These are phyloP conservation scores for Arctopsyche grandis DNA, from an alignment of 1,140 invertebrate genomes.

Conservation along the genomic window DNA sequence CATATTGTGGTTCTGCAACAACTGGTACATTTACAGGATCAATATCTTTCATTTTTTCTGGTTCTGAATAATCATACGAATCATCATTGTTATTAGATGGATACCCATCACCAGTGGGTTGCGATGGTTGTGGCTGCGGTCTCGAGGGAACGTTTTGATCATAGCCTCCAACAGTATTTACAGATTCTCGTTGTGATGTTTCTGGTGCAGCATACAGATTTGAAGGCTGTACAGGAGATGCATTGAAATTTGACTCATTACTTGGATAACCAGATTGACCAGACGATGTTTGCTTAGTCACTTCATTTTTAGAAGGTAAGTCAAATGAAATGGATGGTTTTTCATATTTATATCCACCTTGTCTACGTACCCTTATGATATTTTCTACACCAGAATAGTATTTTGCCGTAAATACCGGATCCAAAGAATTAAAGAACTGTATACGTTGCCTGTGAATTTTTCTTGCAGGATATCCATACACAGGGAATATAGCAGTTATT, in stretches of 20 bases:
- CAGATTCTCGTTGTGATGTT: neutral
- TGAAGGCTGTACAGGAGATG: neutral
- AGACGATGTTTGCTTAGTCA: conserved; percentile 25
- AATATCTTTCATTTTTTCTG: neutral
- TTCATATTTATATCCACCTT: conserved; percentile 50
- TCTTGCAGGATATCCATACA: neutral
- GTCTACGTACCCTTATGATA: conserved; percentile 34
- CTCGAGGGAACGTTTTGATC: neutral
- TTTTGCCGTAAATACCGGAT: no score
- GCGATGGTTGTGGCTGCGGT: neutral
- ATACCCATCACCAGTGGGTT: neutral
- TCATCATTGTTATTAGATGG: neutral
- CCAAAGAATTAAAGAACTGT: no score
- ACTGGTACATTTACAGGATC: neutral
- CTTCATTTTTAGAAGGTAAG: conserved; percentile 30
- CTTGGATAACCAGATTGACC: conserved; percentile 36
- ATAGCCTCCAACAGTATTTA: neutral
- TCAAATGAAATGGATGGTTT: conserved; percentile 46
- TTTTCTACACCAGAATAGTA: neutral
- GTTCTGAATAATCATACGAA: conserved; percentile 16
- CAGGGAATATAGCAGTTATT: neutral
- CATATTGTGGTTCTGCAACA: neutral
- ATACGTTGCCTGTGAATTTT: no score
- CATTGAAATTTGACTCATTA: neutral
- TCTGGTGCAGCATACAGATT: neutral